A percentile compares a stretch with the other conserved stretches of the same genome.
These are phyloP conservation scores for Pyrocephalus nanus DNA, from an alignment of 2,797 vertebrate genomes.

Conservation along the genomic window DNA sequence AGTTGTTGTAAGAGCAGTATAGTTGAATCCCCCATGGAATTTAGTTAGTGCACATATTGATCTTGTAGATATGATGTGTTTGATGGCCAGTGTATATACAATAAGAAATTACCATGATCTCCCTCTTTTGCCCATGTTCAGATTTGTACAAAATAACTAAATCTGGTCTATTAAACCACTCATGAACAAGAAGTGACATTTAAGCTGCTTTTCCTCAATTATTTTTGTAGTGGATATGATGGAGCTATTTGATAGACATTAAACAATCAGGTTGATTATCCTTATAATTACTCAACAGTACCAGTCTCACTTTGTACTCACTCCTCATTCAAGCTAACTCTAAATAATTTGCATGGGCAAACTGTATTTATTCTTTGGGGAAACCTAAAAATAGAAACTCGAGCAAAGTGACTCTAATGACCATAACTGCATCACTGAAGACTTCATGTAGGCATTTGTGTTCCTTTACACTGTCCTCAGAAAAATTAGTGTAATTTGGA, in stretches of 20 bases:
- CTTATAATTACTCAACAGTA: not conserved
- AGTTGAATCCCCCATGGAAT: not conserved
- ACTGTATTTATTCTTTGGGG: not conserved
- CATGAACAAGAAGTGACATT: not conserved
- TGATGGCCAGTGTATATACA: not conserved
- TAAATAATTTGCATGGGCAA: not conserved
- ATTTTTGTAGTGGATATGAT: not conserved
- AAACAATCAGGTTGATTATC: not conserved
- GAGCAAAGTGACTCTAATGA: not conserved
- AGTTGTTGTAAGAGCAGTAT: not conserved
- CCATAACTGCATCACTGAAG: not conserved
- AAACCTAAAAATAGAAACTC: not conserved
- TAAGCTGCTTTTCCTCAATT: not conserved
- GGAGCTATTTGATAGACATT: not conserved
- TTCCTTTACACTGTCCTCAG: not conserved
- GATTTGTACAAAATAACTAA: not conserved
- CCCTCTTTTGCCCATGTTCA: not conserved
- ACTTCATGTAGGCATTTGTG: not conserved
- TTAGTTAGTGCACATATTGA: not conserved
- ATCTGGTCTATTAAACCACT: not conserved
- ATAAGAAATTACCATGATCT: not conserved
- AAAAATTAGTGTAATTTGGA: not conserved
- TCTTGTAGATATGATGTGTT: not conserved
- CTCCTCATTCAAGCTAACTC: not conserved
- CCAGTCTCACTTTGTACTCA: not conserved